A percentile compares a stretch with the other conserved stretches of the same genome.
Evolutionary conservation across 2,888 invertebrate species (phyloP).

Genomic region (Sphaeridia pumilis): DNA sequence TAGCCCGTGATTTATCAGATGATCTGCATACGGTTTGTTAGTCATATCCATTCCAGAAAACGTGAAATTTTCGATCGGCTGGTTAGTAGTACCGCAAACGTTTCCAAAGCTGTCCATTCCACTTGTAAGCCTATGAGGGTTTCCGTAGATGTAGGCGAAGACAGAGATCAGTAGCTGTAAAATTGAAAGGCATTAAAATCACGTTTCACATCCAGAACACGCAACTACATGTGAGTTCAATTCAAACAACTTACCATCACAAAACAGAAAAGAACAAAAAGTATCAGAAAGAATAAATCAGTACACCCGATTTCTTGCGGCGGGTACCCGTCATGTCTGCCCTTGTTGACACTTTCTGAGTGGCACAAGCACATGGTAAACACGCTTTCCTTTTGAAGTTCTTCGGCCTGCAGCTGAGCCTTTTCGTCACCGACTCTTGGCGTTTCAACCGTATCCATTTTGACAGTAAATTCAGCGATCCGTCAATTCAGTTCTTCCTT

Average conservation of each 20-base stretch:
- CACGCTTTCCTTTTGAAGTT: background rate
- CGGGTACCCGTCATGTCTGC: background rate
- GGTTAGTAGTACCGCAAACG: conserved; percentile 79
- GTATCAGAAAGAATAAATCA: conserved; percentile 66
- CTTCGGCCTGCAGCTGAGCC: background rate
- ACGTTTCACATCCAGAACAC: background rate
- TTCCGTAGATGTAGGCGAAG: conserved; percentile 78
- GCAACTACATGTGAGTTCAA: conserved; percentile 19
- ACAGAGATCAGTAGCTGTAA: conserved; percentile 66
- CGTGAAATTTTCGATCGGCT: conserved; percentile 57
- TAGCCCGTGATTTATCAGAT: background rate
- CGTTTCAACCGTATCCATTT: background rate
- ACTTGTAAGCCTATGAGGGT: conserved; percentile 71
- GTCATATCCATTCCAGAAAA: conserved; percentile 68
- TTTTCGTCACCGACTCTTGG: background rate
- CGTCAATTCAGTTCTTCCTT: background rate
- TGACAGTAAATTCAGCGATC: background rate
- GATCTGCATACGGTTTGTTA: conserved; percentile 50
- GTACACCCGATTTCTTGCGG: conserved; percentile 54
- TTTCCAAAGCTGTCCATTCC: conserved; percentile 92
- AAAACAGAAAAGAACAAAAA: conserved; percentile 70
- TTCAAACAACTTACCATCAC: conserved; percentile 54
- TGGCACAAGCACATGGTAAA: background rate
- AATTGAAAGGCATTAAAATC: conserved; percentile 14
- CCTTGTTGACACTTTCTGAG: background rate